Evolutionary conservation across 2,888 invertebrate genomes (phyloP), one percentile per base, ranked within the genome.

Genomic region (Acholoe squamosa): DNA sequence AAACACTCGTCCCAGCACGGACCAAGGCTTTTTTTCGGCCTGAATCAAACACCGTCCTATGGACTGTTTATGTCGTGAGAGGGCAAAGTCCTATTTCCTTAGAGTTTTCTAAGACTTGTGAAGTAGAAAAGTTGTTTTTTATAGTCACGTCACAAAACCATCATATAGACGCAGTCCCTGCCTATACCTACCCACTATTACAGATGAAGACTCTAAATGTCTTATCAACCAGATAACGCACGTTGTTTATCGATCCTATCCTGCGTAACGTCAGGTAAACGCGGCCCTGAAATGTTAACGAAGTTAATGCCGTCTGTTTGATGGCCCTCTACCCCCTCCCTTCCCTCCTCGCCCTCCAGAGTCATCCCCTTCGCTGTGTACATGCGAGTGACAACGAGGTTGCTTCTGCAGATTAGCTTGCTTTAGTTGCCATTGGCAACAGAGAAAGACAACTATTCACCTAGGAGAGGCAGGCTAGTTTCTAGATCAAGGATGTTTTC

Each of bases 281-380:
- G 25, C 71, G 31, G 71, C 28, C n/a, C 31, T n/a, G 71, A 71
- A 25, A n/a, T 14, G 71, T 71, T 71, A 71, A 71, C 71, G 71
- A 71, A 71, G 71, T 71, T 71, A 71, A 71, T 71, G 28, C 71
- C 71, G 31, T 71, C 14, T 28, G 71, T 71, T 71, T 71, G 71
- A 71, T 71, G 71, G 71, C 31, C 71, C 31, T 25, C 31, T 28
- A 28, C 28, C 28, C 25, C 19, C 14, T 28, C 14, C 28, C 14
- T 71, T 28, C 71, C 3, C 71, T n/a, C 71, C 28, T 16, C 71
- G 3, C 28, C 31, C 71, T 25, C 71, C 19, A 25, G 28, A 28
- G 14, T n/a, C 71, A 71, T n/a, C 71, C 71, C 43, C 14, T 71
- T 61, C 7, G 71, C 31, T 5, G 71, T 28, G 25, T 28, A 28